Evolutionary conservation across 2,113 vertebrate genomes (phyloP).

Genomic region (Callopanchax toddi): DNA sequence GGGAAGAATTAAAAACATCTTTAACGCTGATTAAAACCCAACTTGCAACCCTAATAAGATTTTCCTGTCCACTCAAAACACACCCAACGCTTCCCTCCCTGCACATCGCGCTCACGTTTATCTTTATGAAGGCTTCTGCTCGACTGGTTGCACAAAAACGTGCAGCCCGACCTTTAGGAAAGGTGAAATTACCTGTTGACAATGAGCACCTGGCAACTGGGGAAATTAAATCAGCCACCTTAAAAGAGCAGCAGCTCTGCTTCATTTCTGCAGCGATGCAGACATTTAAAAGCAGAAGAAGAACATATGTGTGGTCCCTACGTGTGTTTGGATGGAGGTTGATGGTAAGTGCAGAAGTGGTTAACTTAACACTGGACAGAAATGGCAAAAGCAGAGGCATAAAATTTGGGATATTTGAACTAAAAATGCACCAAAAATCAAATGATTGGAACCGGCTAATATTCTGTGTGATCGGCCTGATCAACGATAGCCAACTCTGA

Average conservation of each 20-base stretch:
- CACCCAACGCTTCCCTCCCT: neutral
- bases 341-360: too few species aligned
- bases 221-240: constrained; percentile 54
- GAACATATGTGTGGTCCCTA: neutral
- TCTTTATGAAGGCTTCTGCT: constrained; percentile 38
- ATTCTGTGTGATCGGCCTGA: too few species aligned
- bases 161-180: constrained; percentile 45
- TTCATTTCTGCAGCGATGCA: constrained; percentile 43
- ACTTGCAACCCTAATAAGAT: constrained; percentile 3
- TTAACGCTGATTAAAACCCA: constrained; percentile 24
- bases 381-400: too few species aligned
- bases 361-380: too few species aligned
- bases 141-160: constrained; percentile 43
- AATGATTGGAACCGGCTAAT: too few species aligned
- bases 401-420: too few species aligned
- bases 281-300: constrained; percentile 22
- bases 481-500: too few species aligned
- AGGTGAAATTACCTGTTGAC: constrained; percentile 67
- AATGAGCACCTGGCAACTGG: constrained; percentile 49
- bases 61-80: constrained; percentile 22
- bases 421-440: too few species aligned
- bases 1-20: neutral
- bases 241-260: constrained; percentile 45
- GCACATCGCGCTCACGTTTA: constrained; percentile 26
- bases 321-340: too few species aligned